Evolutionary conservation across 1,140 invertebrate genomes (phyloP).

Genomic region (Diorhabda elongata): DNA sequence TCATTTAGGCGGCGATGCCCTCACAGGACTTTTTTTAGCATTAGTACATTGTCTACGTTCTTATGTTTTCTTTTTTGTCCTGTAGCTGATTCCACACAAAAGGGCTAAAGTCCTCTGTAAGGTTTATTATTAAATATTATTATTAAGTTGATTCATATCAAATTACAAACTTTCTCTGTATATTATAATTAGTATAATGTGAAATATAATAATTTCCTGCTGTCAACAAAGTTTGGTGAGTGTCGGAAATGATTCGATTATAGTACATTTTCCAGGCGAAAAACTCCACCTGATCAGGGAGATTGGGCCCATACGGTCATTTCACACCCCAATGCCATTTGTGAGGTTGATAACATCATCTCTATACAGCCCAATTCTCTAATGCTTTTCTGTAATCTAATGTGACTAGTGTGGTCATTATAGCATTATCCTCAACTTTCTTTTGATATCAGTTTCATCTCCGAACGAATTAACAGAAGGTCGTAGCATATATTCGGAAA

Average conservation of each 20-base stretch:
- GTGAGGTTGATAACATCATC: constrained; percentile 7
- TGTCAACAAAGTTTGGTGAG: background rate
- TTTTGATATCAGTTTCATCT: constrained; percentile 2
- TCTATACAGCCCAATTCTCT: background rate
- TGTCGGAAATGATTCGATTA: constrained; percentile 14
- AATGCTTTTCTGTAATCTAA: background rate
- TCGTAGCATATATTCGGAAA: no score
- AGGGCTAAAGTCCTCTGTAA: no score
- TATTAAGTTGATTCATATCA: no score
- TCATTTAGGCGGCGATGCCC: no score
- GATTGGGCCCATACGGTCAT: constrained; percentile 16
- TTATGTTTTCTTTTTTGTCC: no score
- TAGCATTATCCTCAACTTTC: background rate
- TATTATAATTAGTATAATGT: no score
- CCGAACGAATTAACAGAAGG: background rate
- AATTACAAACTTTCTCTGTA: no score
- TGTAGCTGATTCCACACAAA: no score
- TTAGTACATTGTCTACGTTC: no score
- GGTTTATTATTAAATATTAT: no score
- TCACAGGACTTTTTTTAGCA: no score
- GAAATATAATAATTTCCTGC: no score
- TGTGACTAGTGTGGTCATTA: constrained; percentile 2
- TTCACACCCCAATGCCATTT: constrained; percentile 18
- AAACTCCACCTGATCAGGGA: constrained; percentile 16
- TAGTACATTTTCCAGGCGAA: constrained; percentile 17